These are phyloP conservation scores for Epizoanthus scotinus DNA, from an alignment of 92 coral and sea anemone species.

Conservation along the genomic window DNA sequence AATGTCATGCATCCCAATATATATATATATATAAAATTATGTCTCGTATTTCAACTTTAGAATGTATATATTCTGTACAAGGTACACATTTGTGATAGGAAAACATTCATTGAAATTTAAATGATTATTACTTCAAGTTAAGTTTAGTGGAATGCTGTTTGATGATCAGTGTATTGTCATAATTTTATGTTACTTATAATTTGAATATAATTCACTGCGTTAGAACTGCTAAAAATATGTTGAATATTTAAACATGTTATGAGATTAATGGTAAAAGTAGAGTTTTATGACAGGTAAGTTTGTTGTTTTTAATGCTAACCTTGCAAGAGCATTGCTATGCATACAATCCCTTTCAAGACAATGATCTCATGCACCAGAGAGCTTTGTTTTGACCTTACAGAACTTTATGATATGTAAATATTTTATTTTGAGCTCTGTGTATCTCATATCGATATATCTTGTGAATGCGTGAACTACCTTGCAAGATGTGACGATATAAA, in stretches of 20 bases:
- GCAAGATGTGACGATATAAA: not conserved
- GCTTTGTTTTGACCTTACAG: not conserved
- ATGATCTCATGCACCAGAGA: not conserved
- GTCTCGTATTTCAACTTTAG: not conserved
- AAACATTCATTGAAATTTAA: no score
- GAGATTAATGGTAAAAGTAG: not conserved
- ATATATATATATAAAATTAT: no score
- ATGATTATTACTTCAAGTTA: not conserved
- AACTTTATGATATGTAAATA: not conserved
- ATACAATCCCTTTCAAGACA: not conserved
- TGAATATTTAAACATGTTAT: conserved; percentile 13
- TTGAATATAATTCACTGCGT: not conserved
- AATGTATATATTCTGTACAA: not conserved
- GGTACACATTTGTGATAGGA: not conserved
- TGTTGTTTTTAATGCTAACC: not conserved
- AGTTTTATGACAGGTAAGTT: not conserved
- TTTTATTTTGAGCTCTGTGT: not conserved
- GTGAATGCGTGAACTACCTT: not conserved
- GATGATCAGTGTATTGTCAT: not conserved
- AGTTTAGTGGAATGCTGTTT: not conserved
- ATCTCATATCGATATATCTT: not conserved
- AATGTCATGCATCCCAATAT: conserved; percentile 5
- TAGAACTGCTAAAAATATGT: not conserved
- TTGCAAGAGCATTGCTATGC: not conserved
- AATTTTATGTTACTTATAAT: not conserved